phyloP scores from a whole-genome alignment of 2,797 vertebrate genomes.

The Rhinatrema bivittatum region DNA sequence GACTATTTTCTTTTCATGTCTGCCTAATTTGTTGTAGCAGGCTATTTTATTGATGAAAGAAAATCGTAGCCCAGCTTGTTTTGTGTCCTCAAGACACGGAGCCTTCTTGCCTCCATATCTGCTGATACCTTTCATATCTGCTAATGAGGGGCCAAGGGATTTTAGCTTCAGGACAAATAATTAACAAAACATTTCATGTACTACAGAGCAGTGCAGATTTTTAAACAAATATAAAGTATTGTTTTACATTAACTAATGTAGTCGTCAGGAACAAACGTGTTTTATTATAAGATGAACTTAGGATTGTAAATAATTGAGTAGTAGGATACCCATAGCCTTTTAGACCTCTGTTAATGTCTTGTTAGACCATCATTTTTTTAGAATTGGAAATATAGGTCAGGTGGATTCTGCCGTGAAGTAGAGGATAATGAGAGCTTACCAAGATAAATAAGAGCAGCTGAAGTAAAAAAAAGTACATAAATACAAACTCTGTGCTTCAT shows the following conservation, averaged over 20 bases:
- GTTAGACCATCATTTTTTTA: slow-evolving; percentile 6
- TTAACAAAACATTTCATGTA: too few species aligned
- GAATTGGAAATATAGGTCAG: slow-evolving; percentile 3
- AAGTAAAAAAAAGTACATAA: too few species aligned
- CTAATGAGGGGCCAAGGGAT: not conserved
- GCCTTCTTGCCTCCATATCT: slow-evolving; percentile 4
- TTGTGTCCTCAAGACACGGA: slow-evolving; percentile 4
- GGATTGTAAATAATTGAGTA: too few species aligned
- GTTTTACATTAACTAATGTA: too few species aligned
- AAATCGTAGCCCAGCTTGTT: not conserved
- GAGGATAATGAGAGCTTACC: slow-evolving; percentile 15
- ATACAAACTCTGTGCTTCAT: slow-evolving; percentile 8
- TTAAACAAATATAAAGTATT: too few species aligned
- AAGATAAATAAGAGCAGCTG: slow-evolving; percentile 9
- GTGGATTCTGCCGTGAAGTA: not conserved
- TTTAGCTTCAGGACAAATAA: not conserved
- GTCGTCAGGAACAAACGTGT: too few species aligned
- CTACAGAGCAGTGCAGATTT: too few species aligned
- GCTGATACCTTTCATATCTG: not conserved
- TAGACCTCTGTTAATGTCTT: not conserved
- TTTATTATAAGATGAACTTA: too few species aligned
- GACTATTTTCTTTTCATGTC: slow-evolving; percentile 3
- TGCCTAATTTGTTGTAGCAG: not conserved
- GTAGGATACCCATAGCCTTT: too few species aligned
- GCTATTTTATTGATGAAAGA: slow-evolving; percentile 1